phyloP scores from a whole-genome alignment of 2,888 invertebrate species.

The Idaea straminata region DNA sequence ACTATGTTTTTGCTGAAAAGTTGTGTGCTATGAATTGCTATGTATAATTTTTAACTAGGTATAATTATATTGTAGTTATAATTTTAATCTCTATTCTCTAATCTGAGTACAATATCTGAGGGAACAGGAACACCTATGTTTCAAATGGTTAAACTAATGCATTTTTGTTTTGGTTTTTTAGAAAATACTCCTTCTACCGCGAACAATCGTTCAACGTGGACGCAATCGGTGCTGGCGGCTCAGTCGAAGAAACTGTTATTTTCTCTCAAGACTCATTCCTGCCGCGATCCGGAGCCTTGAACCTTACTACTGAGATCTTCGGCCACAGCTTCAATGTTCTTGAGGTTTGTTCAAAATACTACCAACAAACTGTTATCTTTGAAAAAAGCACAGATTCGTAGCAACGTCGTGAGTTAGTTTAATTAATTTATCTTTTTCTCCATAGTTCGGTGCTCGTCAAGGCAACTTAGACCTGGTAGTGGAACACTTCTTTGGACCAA shows the following conservation, averaged over 20 bases:
- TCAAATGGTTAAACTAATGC: too few species aligned
- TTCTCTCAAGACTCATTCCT: slow-evolving; percentile 91
- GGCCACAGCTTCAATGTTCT: slow-evolving; percentile 88
- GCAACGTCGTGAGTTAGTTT: not conserved
- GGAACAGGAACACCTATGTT: too few species aligned
- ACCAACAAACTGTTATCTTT: not conserved
- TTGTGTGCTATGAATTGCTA: too few species aligned
- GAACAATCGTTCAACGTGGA: slow-evolving; percentile 87
- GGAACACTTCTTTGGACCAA: slow-evolving; percentile 88
- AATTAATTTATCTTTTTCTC: not conserved
- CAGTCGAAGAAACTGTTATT: slow-evolving; percentile 86
- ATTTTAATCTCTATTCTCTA: too few species aligned
- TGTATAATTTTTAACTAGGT: too few species aligned
- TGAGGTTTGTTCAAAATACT: slow-evolving; percentile 73
- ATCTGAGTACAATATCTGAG: too few species aligned
- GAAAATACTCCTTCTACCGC: slow-evolving; percentile 89
- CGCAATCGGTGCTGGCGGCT: slow-evolving; percentile 84
- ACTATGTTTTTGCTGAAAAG: too few species aligned
- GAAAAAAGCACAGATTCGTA: not conserved
- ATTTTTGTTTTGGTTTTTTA: slow-evolving; percentile 28
- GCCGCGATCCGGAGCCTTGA: slow-evolving; percentile 85
- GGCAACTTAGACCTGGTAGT: slow-evolving; percentile 88
- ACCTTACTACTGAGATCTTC: slow-evolving; percentile 88
- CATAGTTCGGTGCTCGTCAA: slow-evolving; percentile 83
- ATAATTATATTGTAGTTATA: too few species aligned